A percentile compares a stretch with the other conserved stretches of the same genome.
Evolutionary conservation across 2,888 invertebrate species (phyloP).

Genomic region (Caenorhabditis becei): DNA sequence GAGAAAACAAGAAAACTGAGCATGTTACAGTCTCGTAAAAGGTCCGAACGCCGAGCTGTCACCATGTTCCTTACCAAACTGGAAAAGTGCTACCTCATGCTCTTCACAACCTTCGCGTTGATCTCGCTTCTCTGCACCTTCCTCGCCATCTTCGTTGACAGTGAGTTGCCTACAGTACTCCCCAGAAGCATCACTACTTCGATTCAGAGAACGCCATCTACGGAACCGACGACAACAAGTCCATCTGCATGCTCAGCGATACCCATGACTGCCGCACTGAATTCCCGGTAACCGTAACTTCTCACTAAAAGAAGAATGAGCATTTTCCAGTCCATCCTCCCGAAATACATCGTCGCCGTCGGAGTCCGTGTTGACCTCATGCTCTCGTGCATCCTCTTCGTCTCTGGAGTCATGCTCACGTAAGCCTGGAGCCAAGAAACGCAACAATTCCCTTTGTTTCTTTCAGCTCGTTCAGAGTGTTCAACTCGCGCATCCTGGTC

Average conservation of each 20-base stretch:
- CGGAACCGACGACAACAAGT: slow-evolving; percentile 14
- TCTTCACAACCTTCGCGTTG: slow-evolving; percentile 5
- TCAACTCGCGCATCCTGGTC: slow-evolving; percentile 29
- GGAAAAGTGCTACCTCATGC: slow-evolving; percentile 18
- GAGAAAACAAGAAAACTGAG: not conserved
- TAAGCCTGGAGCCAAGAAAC: not conserved
- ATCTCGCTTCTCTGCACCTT: not conserved
- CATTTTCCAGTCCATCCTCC: slow-evolving; percentile 1
- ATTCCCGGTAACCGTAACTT: slow-evolving; percentile 9
- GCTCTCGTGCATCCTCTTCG: slow-evolving; percentile 12
- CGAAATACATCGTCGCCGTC: slow-evolving; percentile 15
- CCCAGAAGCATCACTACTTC: not conserved
- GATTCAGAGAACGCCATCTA: slow-evolving; percentile 34
- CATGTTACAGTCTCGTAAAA: not conserved
- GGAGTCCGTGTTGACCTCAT: slow-evolving; percentile 30
- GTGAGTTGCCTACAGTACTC: slow-evolving; percentile 2
- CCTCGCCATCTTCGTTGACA: slow-evolving; percentile 22
- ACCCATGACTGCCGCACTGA: slow-evolving; percentile 22
- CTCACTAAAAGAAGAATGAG: not conserved
- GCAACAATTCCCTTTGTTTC: not conserved
- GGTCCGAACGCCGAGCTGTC: not conserved
- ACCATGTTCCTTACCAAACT: slow-evolving; percentile 13
- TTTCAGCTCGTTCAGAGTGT: slow-evolving; percentile 21
- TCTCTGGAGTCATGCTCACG: slow-evolving; percentile 14
- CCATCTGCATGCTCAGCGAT: slow-evolving; percentile 29